phyloP scores from a whole-genome alignment of 1,140 invertebrate genomes.

The Drosophila takahashii region DNA sequence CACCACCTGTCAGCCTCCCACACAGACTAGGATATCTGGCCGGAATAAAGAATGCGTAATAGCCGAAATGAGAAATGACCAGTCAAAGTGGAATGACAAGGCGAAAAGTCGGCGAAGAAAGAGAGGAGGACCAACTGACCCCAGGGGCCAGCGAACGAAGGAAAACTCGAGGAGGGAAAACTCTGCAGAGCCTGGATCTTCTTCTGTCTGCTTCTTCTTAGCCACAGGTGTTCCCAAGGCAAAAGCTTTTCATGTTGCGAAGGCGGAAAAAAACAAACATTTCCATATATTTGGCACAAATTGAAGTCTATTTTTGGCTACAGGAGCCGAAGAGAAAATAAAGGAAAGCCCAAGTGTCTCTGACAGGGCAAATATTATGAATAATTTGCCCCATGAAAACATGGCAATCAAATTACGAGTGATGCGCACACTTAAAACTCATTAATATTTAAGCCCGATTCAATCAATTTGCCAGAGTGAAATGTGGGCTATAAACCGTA shows the following conservation, averaged over 20 bases:
- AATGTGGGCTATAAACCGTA: conserved; percentile 10
- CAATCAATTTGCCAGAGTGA: conserved; percentile 23
- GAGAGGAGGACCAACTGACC: conserved; percentile 32
- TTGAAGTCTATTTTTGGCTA: conserved; percentile 73
- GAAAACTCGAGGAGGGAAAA: conserved; percentile 12
- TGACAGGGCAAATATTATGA: conserved; percentile 31
- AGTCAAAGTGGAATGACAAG: conserved; percentile 62
- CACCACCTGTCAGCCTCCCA: conserved; percentile 19
- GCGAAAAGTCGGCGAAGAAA: conserved; percentile 13
- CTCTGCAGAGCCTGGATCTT: conserved; percentile 8
- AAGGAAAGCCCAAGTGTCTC: conserved; percentile 6
- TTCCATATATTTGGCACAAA: conserved; percentile 72
- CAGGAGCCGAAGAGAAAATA: conserved; percentile 4
- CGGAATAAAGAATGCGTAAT: conserved; percentile 63
- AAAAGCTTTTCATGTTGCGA: conserved; percentile 18
- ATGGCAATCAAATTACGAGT: conserved; percentile 39
- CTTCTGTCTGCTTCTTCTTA: conserved; percentile 19
- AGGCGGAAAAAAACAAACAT: conserved; percentile 52
- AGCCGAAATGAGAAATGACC: conserved; percentile 75
- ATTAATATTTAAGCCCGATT: conserved; percentile 39
- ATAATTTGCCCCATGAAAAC: conserved; percentile 32
- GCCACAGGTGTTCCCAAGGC: conserved; percentile 53
- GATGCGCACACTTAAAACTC: conserved; percentile 29
- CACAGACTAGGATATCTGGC: background rate
- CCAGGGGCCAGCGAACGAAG: conserved; percentile 32